These are phyloP conservation scores for Paedocypris sp. DNA, from an alignment of 2,113 vertebrate genomes.

Conservation along the genomic window DNA sequence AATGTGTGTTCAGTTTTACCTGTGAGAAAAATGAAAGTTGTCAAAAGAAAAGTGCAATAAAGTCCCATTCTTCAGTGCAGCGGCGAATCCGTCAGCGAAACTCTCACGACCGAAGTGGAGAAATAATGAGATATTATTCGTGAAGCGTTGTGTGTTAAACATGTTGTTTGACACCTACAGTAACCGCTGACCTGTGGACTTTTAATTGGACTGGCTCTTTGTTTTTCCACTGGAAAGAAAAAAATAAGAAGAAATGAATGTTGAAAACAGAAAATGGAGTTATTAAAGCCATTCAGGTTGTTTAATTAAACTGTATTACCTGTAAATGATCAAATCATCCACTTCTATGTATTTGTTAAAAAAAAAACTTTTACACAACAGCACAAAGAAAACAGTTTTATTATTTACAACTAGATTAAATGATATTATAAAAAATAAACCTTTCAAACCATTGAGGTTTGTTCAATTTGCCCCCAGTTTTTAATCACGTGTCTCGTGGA, in stretches of 20 bases:
- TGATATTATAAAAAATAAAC: too few species aligned
- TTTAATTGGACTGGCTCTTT: slow-evolving; percentile 18
- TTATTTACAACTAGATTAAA: too few species aligned
- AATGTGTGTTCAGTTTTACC: slow-evolving; percentile 42
- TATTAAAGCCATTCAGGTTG: background rate
- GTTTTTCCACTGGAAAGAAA: background rate
- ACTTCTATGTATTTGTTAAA: too few species aligned
- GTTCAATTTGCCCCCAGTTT: too few species aligned
- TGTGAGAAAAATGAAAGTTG: slow-evolving; percentile 41
- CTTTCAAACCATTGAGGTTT: too few species aligned
- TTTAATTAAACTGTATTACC: too few species aligned
- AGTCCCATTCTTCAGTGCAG: slow-evolving; percentile 38
- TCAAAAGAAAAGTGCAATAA: slow-evolving; percentile 5
- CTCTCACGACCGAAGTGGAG: background rate
- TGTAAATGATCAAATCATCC: too few species aligned
- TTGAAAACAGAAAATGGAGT: background rate
- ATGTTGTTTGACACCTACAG: slow-evolving; percentile 56
- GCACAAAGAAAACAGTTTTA: too few species aligned
- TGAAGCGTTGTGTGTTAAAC: background rate
- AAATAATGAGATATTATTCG: background rate
- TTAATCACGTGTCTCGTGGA: too few species aligned
- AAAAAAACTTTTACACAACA: too few species aligned
- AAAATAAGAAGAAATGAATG: slow-evolving; percentile 13
- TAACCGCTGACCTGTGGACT: slow-evolving; percentile 45
- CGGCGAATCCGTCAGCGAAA: background rate